A percentile compares a stretch with the other conserved stretches of the same genome.
phyloP scores from a whole-genome alignment of 1,140 invertebrate species.

The Antheraea pernyi region DNA sequence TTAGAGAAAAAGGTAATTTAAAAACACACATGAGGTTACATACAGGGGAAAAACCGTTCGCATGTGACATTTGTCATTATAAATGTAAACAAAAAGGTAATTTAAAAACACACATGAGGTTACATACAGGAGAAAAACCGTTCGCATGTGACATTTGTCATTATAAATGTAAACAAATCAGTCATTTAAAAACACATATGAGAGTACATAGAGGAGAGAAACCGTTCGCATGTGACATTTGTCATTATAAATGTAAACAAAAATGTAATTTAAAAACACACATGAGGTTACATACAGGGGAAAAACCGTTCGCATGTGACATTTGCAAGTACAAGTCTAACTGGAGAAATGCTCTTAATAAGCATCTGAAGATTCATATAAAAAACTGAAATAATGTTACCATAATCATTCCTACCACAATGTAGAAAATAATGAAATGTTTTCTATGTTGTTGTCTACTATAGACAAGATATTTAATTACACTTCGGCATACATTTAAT shows the following conservation, averaged over 20 bases:
- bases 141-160: constrained; percentile 20
- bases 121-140: constrained; percentile 12
- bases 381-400: too few species aligned
- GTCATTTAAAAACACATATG: constrained; percentile 14
- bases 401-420: too few species aligned
- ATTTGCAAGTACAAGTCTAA: constrained; percentile 12
- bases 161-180: constrained; percentile 4
- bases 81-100: constrained; percentile 1
- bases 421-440: too few species aligned
- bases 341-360: constrained; percentile 2
- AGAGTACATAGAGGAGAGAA: constrained; percentile 18
- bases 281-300: constrained; percentile 15
- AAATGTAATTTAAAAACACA: constrained; percentile 9
- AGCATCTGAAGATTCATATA: constrained; percentile 9
- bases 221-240: constrained; percentile 18
- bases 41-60: constrained; percentile 15
- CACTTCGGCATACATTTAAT: too few species aligned
- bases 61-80: constrained; percentile 20
- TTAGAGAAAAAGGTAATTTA: constrained; percentile 7
- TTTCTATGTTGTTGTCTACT: too few species aligned
- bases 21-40: constrained; percentile 13
- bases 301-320: constrained; percentile 19
- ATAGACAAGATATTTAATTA: too few species aligned
- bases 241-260: constrained; percentile 6
- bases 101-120: constrained; percentile 11